Evolutionary conservation across 2,888 invertebrate species (phyloP), one percentile per base, ranked within the genome.

Genomic region (Coenonympha arcania): DNA sequence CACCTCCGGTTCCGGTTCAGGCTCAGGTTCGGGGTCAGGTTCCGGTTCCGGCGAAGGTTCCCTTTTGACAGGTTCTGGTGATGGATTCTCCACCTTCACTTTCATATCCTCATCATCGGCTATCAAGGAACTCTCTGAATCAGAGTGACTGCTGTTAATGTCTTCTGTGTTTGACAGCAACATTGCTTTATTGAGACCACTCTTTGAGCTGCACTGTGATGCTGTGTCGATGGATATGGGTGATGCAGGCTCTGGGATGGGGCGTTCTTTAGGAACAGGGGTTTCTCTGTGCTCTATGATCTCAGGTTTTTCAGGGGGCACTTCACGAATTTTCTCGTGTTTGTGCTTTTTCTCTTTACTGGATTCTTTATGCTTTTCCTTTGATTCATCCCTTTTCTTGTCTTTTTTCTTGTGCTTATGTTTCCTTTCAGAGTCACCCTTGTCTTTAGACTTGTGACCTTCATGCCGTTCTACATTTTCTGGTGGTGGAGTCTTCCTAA

Each of bases 361-460:
- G 1, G 77, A 73, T 22, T 89, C 90, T 60, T 89, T 88, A 39
- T 90, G 90, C 63, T 89, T 89, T 39, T 90, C 90, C 61, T 89
- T 88, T 13, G 83, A 82, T 58, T 91, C 91, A 65, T 90, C 87
- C 47, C 88, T 87, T 65, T 90, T 91, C 63, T 91, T 91, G 57
- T 90, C 89, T 69, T 90, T 89, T 69, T 89, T 89, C 76, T 90
- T 90, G 58, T 89, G 89, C 66, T 90, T 90, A 58, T 89, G 89
- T 61, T 88, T 88, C 55, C 86, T 82, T 64, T 88, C 88, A 39
- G 77, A 71, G 50, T 87, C 83, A 48, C 82, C 79, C 62, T 88
- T 88, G 15, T 88, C 89, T 68, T 83, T 87, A 46, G 78, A 66
- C 63, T 86, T 87, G 36, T 76, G 77, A 57, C 60, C 73, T 56